Percentiles rank a stretch among this genome's conserved stretches.
These are phyloP conservation scores for Zosterops japonicus DNA, from an alignment of 2,113 vertebrate species.

Conservation along the genomic window DNA sequence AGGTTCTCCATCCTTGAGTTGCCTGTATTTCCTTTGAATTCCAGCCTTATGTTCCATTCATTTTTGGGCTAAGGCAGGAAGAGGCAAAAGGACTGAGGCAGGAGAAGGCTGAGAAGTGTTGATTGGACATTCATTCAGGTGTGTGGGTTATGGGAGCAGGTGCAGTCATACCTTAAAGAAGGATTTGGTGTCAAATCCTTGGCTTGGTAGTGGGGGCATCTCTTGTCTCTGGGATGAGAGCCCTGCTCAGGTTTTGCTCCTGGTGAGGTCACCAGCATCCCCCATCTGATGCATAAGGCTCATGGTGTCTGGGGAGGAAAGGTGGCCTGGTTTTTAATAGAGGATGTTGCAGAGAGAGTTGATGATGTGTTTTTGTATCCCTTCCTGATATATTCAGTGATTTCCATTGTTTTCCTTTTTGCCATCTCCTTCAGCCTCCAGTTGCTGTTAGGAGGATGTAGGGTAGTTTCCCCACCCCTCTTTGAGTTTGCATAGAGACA, in stretches of 20 bases:
- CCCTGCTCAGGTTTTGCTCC: neutral
- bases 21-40: neutral
- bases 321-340: neutral
- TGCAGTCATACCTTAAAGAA: neutral
- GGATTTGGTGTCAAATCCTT: neutral
- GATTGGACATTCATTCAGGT: accelerated
- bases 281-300: accelerated
- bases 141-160: neutral
- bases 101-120: neutral
- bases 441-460: neutral
- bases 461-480: neutral
- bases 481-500: neutral
- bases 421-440: neutral
- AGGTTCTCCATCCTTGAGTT: neutral
- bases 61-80: neutral
- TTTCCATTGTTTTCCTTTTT: neutral
- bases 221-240: neutral
- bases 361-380: neutral
- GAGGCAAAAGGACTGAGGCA: neutral
- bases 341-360: neutral
- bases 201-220: neutral
- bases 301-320: accelerated
- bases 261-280: neutral
- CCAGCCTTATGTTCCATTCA: neutral
- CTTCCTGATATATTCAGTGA: neutral